A percentile compares a stretch with the other conserved stretches of the same genome.
Conservation (phyloP, 2,797 vertebrate genomes). For the Phataginus tricuspis region DNA sequence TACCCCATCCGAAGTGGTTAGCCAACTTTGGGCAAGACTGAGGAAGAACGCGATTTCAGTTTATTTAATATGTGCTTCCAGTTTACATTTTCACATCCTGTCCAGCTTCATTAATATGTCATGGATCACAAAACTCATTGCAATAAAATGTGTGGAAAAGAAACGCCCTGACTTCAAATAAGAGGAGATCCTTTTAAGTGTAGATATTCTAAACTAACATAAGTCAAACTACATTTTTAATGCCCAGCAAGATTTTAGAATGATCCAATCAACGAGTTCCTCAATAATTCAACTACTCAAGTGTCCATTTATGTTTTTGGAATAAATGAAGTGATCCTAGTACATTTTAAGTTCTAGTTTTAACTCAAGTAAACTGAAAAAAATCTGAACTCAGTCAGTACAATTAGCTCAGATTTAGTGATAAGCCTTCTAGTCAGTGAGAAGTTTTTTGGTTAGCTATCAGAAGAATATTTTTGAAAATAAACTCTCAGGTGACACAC, state of each 20-base stretch:
- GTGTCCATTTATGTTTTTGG: constrained; percentile 34
- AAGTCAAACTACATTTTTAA: constrained; percentile 64
- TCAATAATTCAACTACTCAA: constrained; percentile 54
- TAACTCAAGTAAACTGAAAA: constrained; percentile 1
- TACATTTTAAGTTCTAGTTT: constrained; percentile 42
- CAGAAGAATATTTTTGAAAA: constrained; percentile 39
- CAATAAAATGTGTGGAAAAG: constrained; percentile 24
- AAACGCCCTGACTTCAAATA: constrained; percentile 46
- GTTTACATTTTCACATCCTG: constrained; percentile 74
- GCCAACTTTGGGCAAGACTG: constrained; percentile 71
- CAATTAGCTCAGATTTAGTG: constrained; percentile 22
- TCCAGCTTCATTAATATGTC: constrained; percentile 63
- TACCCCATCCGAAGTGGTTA: constrained; percentile 63
- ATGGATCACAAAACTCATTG: constrained; percentile 39
- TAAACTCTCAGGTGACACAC: neutral
- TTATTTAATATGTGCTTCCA: constrained; percentile 73
- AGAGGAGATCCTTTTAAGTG: constrained; percentile 57
- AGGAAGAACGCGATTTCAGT: constrained; percentile 64
- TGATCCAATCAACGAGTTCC: neutral
- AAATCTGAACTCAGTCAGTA: constrained; percentile 4
- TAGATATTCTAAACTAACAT: constrained; percentile 45
- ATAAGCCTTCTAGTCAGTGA: neutral
- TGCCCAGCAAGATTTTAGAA: neutral
- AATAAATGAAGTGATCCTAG: constrained; percentile 25
- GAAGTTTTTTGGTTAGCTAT: neutral